Conservation (phyloP, 2,113 vertebrate species). For the Hemiprocne comata region DNA sequence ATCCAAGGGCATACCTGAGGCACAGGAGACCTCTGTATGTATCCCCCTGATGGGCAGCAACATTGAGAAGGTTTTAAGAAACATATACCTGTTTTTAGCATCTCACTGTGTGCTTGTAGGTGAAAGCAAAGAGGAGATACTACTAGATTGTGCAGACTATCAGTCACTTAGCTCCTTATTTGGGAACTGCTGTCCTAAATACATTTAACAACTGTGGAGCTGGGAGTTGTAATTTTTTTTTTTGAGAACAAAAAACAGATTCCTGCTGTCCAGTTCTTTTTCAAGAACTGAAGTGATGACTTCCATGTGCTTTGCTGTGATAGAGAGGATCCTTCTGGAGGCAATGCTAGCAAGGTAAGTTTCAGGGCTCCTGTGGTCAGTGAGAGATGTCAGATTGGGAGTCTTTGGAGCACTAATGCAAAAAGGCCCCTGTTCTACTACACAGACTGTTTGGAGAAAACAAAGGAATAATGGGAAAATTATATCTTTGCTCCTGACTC, state of each 20-base stretch:
- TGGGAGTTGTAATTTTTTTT: neutral
- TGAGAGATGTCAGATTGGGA: neutral
- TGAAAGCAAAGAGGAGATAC: neutral
- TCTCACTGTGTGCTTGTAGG: neutral
- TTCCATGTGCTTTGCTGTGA: neutral
- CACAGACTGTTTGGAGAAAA: neutral
- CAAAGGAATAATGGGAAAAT: neutral
- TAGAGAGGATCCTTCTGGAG: neutral
- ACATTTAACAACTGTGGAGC: neutral
- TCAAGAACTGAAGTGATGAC: neutral
- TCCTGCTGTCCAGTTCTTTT: neutral
- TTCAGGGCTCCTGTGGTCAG: neutral
- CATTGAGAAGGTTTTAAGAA: neutral
- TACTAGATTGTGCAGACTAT: neutral
- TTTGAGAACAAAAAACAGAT: neutral
- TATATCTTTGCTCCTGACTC: neutral
- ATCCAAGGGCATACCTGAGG: neutral
- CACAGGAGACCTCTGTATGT: neutral
- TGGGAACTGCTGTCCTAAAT: neutral
- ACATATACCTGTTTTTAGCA: rapidly evolving
- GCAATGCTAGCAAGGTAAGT: neutral
- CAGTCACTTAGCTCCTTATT: neutral
- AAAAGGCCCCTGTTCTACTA: neutral
- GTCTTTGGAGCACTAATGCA: neutral
- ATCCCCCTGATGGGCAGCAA: neutral